Evolutionary conservation across 2,113 vertebrate species (phyloP).

Genomic region (Brachionichthys hirsutus): DNA sequence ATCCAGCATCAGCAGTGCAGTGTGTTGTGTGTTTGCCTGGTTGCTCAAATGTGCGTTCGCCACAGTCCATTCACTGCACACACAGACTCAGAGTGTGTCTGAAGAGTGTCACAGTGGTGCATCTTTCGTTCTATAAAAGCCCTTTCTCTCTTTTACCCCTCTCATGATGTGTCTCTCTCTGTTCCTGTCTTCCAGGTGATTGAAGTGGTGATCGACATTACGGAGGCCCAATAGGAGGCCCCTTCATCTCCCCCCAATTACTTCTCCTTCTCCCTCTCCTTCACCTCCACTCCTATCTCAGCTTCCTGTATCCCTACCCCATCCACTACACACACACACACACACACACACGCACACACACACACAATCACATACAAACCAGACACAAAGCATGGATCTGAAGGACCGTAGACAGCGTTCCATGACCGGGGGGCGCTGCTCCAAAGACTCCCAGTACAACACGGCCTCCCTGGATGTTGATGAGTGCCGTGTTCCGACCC

Average conservation of each 20-base stretch:
- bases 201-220: constrained; percentile 62
- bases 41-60: constrained; percentile 37
- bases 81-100: no score
- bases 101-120: constrained; percentile 45
- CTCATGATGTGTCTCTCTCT: constrained; percentile 29
- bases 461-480: constrained; percentile 90
- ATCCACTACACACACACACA: no score
- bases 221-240: constrained; percentile 52
- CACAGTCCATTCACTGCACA: no score
- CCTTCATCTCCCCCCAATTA: constrained; percentile 20
- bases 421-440: constrained; percentile 85
- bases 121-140: constrained; percentile 55
- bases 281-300: constrained; percentile 10
- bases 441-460: constrained; percentile 91
- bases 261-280: not conserved
- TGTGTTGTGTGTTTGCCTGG: constrained; percentile 55
- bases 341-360: no score
- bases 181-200: constrained; percentile 66
- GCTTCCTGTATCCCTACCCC: not conserved
- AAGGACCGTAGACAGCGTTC: constrained; percentile 92
- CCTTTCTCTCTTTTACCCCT: constrained; percentile 39
- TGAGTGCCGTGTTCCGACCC: constrained; percentile 92
- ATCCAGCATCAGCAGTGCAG: constrained; percentile 52
- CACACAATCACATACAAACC: no score
- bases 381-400: constrained; percentile 82